Evolutionary conservation across 2,888 invertebrate species (phyloP), one percentile per base, ranked within the genome.

Genomic region (Stenolophus ochropezus): DNA sequence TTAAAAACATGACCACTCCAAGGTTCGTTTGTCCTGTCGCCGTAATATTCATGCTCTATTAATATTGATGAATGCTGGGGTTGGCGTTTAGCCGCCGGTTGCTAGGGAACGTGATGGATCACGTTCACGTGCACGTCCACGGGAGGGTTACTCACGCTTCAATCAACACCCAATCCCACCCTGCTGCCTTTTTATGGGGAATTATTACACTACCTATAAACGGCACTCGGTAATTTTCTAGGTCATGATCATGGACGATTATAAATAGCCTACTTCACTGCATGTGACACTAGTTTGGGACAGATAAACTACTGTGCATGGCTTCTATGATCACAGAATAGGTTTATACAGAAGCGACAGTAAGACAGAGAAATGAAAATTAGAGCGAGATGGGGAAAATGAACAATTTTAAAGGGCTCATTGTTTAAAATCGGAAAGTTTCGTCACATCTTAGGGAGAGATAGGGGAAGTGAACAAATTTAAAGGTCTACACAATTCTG

Each of bases 1-100:
- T 69, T 27, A 69, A 69, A 69, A 69, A 69, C 65, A 69, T 33
- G 65, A 69, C 65, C 65, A 69, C 65, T 69, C 65, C 65, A 69
- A 69, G 65, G 65, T 69, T 69, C 33, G 33, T 69, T 69, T 69
- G 65, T 69, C 33, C 65, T 33, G 65, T 69, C 65, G 65, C 51
- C 76, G 56, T 76, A 76, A 76, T 79, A 79, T 79, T 79, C 71
- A 79, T 79, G 79, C 51, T 49, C 79, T 79, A 69, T 79, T 69
- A 79, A 79, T 79, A 79, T 79, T 79, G 53, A 79, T 79, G 79
- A 27, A 65, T 77, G 42, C 47, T 18, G 20, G 27, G 53, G 49
- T 49, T 27, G 47, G 47, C 49, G 49, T 25, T 49, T 14, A 18
- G 14, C 21, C 4, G 49, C 33, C 5, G 49, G 49, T 20, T 21